Conservation (phyloP, 2,113 vertebrate genomes). For the Gulo gulo region DNA sequence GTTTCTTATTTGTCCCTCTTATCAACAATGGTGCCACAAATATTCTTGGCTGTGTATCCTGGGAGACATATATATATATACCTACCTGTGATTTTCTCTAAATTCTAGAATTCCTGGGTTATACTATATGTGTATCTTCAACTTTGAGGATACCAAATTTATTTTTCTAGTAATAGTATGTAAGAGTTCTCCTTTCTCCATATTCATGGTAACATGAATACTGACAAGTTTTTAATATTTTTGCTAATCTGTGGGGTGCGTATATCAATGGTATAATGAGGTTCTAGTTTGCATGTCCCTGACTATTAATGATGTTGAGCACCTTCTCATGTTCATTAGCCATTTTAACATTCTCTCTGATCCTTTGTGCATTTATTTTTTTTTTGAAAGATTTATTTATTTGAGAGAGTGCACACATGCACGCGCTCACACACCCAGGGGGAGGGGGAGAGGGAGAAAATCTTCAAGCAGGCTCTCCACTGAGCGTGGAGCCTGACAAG, state of each 20-base stretch:
- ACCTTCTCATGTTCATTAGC: not conserved
- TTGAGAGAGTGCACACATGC: not conserved
- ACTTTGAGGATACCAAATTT: not conserved
- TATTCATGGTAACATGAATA: not conserved
- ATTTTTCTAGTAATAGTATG: not conserved
- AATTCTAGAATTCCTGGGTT: not conserved
- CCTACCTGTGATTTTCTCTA: not conserved
- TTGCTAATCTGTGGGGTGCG: not conserved
- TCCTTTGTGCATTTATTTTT: not conserved
- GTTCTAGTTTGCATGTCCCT: not conserved
- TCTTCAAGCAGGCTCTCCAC: not conserved
- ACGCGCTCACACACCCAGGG: not conserved
- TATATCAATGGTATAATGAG: not conserved
- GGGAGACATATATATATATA: not conserved
- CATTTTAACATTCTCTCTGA: not conserved
- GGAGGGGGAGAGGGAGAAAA: not conserved
- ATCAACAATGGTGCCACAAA: not conserved
- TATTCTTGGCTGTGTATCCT: not conserved
- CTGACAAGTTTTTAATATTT: not conserved
- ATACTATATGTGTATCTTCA: not conserved
- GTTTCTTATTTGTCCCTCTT: not conserved
- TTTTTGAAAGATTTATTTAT: not conserved
- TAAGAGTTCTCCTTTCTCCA: not conserved
- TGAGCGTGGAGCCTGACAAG: not conserved
- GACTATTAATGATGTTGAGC: not conserved